Conservation (phyloP, 2,113 vertebrate species). For the Tyrannus savana region DNA sequence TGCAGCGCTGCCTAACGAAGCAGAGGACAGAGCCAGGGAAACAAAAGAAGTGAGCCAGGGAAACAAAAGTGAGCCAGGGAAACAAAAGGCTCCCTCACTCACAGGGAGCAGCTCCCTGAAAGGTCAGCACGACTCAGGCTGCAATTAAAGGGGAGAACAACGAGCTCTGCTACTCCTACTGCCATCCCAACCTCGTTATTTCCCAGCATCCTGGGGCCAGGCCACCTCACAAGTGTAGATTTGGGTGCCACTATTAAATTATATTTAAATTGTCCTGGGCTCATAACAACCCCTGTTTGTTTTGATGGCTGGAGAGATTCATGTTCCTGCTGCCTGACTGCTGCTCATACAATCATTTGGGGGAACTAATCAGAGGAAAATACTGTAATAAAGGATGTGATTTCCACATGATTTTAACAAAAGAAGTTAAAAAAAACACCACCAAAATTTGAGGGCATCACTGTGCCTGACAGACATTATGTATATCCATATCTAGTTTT, state of each 20-base stretch:
- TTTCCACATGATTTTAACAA: neutral
- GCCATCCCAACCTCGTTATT: neutral
- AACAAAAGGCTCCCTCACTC: neutral
- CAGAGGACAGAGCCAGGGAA: neutral
- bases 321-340: neutral
- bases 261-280: neutral
- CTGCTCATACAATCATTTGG: neutral
- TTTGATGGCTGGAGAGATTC: neutral
- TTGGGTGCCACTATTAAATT: neutral
- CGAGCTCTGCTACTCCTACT: neutral
- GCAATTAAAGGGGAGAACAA: neutral
- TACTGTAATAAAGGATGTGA: neutral
- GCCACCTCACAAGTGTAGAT: neutral
- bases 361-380: neutral
- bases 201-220: neutral
- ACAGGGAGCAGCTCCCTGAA: rapidly evolving
- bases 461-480: neutral
- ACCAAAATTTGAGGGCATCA: neutral
- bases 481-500: neutral
- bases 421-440: neutral
- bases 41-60: too few relatives aligned
- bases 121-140: neutral
- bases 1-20: slow-evolving; percentile 30
- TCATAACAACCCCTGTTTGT: neutral
- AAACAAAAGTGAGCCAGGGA: neutral